These are phyloP conservation scores for Calyptomena viridis DNA, from an alignment of 2,113 vertebrate genomes.

Conservation along the genomic window DNA sequence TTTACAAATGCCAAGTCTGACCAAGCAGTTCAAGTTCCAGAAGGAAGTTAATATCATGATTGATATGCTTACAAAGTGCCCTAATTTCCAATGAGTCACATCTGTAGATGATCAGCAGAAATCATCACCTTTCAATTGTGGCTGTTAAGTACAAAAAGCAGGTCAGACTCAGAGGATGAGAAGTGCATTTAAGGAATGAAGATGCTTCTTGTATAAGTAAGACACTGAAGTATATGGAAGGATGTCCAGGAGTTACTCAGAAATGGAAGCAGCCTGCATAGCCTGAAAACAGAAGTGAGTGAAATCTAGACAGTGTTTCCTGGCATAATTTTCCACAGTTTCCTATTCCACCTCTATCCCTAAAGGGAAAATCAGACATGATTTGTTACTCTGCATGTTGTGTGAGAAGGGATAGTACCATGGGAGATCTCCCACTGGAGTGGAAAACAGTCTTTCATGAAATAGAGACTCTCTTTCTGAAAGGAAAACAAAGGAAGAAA, in stretches of 20 bases:
- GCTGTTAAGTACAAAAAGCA: background rate
- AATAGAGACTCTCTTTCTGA: background rate
- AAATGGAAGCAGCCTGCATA: background rate
- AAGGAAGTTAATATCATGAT: background rate
- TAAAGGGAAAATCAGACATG: background rate
- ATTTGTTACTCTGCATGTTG: background rate
- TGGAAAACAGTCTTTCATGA: background rate
- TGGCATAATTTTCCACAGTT: background rate
- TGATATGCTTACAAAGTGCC: background rate
- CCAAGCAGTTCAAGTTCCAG: background rate
- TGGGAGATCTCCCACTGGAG: background rate
- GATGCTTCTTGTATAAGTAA: background rate
- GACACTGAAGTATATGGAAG: background rate
- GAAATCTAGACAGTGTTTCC: background rate
- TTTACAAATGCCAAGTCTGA: background rate
- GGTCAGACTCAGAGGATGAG: background rate
- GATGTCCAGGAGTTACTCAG: background rate
- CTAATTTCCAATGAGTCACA: background rate
- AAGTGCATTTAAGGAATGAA: background rate
- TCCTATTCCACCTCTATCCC: background rate
- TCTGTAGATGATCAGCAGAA: background rate
- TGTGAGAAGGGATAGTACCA: background rate
- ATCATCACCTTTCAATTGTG: background rate
- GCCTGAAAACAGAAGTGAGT: background rate
- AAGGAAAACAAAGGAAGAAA: background rate